phyloP scores from a whole-genome alignment of 2,113 vertebrate species.

The Rutilus rutilus region DNA sequence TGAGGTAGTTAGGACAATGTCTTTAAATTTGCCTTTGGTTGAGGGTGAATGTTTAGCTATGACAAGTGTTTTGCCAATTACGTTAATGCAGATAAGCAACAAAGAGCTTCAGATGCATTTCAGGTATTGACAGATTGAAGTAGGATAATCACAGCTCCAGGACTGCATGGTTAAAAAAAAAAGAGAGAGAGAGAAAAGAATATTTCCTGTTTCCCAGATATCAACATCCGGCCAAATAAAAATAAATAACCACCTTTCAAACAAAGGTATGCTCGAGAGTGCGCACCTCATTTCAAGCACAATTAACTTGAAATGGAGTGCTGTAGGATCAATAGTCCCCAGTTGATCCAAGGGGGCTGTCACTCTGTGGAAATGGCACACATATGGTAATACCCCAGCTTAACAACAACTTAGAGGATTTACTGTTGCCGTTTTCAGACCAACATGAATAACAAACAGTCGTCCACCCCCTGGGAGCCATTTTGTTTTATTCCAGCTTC shows the following conservation, averaged over 20 bases:
- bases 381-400: constrained; percentile 86
- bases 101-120: constrained; percentile 45
- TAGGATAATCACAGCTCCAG: constrained; percentile 67
- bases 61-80: constrained; percentile 28
- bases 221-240: constrained; percentile 83
- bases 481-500: constrained; percentile 85
- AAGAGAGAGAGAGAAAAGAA: constrained; percentile 74
- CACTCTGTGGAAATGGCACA: constrained; percentile 86
- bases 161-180: constrained; percentile 63
- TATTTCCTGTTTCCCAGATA: constrained; percentile 78
- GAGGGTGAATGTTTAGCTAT: constrained; percentile 1
- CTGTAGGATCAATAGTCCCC: constrained; percentile 85
- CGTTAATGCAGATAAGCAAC: constrained; percentile 6
- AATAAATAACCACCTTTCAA: constrained; percentile 84
- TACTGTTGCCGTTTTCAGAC: constrained; percentile 81
- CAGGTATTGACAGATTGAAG: constrained; percentile 59
- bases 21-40: not conserved
- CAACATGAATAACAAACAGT: constrained; percentile 82
- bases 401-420: constrained; percentile 85
- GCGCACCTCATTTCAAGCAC: constrained; percentile 89
- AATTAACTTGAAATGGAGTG: constrained; percentile 88
- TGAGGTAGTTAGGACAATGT: not conserved
- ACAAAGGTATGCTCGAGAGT: constrained; percentile 84
- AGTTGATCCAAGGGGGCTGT: constrained; percentile 86
- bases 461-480: constrained; percentile 85